Conservation (phyloP, 2,113 vertebrate species). For the Callaeas wilsoni region DNA sequence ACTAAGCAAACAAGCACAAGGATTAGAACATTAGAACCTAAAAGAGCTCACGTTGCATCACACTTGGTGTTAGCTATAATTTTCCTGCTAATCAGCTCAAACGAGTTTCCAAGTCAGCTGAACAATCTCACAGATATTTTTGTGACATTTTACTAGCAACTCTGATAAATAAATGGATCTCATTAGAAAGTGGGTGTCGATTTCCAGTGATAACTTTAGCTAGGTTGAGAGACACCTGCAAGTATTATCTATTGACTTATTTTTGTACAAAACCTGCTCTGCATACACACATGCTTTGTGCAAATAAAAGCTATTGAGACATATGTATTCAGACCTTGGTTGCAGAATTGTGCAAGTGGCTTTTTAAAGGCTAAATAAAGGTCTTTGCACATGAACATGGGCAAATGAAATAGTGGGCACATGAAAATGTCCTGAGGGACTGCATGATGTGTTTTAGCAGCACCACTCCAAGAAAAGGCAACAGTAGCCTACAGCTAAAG, state of each 20-base stretch:
- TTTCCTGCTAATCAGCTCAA: not conserved
- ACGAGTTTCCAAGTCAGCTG: not conserved
- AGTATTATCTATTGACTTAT: not conserved
- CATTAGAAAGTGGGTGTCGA: not conserved
- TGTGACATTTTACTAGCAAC: not conserved
- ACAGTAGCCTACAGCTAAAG: not conserved
- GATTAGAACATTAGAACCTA: slow-evolving; percentile 9
- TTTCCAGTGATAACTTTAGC: not conserved
- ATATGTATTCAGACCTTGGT: not conserved
- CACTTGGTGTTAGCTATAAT: not conserved
- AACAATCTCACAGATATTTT: not conserved
- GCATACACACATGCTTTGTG: not conserved
- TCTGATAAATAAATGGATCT: not conserved
- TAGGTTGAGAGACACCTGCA: not conserved
- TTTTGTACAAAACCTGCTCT: not conserved
- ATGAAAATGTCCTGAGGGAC: not conserved
- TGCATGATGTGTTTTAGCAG: not conserved
- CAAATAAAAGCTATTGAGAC: not conserved
- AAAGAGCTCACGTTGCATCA: not conserved
- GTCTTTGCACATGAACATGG: not conserved
- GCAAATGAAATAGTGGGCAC: not conserved
- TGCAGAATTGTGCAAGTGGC: not conserved
- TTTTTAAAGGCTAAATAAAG: not conserved
- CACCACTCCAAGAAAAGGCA: not conserved
- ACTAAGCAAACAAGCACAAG: slow-evolving; percentile 44